Percentiles rank a stretch among this genome's conserved stretches.
These are phyloP conservation scores for Acrocephalus arundinaceus DNA, from an alignment of 2,113 vertebrate genomes.

Conservation along the genomic window DNA sequence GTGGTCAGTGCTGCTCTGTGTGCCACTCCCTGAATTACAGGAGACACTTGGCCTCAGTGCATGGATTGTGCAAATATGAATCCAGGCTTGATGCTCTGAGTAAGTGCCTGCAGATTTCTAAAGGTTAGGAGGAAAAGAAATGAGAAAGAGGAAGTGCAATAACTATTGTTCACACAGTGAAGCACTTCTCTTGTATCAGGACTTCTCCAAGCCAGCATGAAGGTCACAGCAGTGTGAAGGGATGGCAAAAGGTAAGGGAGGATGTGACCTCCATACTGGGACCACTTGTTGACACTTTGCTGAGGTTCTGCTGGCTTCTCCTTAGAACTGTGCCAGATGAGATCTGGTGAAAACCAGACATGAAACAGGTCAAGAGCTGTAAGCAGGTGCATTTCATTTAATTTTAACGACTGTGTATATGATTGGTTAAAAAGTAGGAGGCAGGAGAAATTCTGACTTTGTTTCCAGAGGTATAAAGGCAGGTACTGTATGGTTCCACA, in stretches of 20 bases:
- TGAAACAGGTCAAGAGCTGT: background rate
- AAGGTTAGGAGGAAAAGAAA: background rate
- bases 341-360: accelerated
- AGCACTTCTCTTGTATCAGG: background rate
- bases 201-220: background rate
- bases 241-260: background rate
- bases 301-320: background rate
- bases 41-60: background rate
- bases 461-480: background rate
- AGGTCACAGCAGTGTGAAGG: background rate
- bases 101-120: background rate
- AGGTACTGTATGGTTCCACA: background rate
- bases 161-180: background rate
- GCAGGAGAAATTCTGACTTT: background rate
- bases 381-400: background rate
- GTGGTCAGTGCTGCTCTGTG: background rate
- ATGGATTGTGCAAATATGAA: background rate
- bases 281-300: accelerated
- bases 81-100: background rate
- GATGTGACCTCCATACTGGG: accelerated
- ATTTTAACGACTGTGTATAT: background rate
- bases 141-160: background rate
- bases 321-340: background rate
- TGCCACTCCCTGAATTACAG: constrained; percentile 1
- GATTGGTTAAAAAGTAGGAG: background rate